A percentile compares a stretch with the other conserved stretches of the same genome.
Conservation (phyloP, 2,797 vertebrate genomes). For the Petrocephalus schoutedeni region DNA sequence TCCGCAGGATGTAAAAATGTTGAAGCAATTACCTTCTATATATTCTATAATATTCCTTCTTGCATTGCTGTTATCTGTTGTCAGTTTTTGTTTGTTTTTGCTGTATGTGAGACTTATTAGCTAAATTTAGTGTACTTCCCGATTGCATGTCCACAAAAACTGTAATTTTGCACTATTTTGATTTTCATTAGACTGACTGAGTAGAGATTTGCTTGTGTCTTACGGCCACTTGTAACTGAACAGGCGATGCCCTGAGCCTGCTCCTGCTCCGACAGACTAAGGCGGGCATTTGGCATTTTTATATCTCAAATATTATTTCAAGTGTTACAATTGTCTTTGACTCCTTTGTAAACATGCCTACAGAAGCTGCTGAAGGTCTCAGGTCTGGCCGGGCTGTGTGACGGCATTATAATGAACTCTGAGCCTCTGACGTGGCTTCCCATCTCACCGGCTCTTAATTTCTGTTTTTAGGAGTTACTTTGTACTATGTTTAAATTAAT, state of each 20-base stretch:
- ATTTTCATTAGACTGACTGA: neutral
- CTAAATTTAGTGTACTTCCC: neutral
- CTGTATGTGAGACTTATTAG: neutral
- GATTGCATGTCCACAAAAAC: neutral
- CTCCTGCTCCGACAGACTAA: neutral
- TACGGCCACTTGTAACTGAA: neutral
- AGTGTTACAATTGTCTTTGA: neutral
- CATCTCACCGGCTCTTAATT: neutral
- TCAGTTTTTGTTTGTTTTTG: neutral
- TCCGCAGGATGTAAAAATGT: neutral
- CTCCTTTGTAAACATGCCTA: neutral
- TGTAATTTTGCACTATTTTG: neutral
- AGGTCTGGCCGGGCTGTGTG: neutral
- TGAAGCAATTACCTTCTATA: neutral
- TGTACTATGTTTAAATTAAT: neutral
- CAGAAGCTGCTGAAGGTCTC: neutral
- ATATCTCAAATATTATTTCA: neutral
- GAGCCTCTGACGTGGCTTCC: neutral
- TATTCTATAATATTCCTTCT: neutral
- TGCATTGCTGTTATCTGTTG: neutral
- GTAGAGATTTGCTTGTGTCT: neutral
- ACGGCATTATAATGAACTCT: neutral
- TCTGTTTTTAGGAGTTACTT: neutral
- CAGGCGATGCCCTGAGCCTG: neutral
- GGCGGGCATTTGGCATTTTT: neutral